phyloP scores from a whole-genome alignment of 2,113 vertebrate genomes.

The Colossoma macropomum region DNA sequence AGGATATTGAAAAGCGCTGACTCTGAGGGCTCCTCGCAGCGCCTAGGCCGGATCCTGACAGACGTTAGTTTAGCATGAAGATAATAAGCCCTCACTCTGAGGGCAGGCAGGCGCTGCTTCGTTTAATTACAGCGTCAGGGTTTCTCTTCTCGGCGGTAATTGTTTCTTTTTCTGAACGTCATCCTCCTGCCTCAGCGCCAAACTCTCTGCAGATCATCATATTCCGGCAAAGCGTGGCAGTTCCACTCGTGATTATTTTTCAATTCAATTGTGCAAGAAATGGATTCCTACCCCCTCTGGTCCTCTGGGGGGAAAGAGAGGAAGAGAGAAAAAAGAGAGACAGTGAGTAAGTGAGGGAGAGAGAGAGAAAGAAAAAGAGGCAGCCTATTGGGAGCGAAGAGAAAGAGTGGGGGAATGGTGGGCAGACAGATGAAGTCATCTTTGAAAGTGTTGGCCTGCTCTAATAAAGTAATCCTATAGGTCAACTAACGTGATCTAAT shows the following conservation, averaged over 20 bases:
- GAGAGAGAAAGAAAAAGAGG: not conserved
- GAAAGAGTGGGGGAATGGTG: not conserved
- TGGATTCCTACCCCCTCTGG: constrained; percentile 36
- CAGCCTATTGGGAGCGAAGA: constrained; percentile 10
- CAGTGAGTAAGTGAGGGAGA: constrained; percentile 2
- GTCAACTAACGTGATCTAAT: constrained; percentile 55
- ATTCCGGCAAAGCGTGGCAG: constrained; percentile 45
- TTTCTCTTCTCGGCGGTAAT: constrained; percentile 44
- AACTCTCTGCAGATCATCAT: constrained; percentile 52
- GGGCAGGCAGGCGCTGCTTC: constrained; percentile 41
- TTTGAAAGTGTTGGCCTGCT: constrained; percentile 45
- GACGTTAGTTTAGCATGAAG: constrained; percentile 43
- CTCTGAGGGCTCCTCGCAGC: not conserved
- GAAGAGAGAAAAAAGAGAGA: not conserved
- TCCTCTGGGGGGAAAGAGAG: not conserved
- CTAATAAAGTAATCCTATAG: constrained; percentile 57
- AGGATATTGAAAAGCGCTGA: constrained; percentile 22
- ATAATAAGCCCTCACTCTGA: constrained; percentile 44
- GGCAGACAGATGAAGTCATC: constrained; percentile 51
- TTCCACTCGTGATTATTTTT: constrained; percentile 50
- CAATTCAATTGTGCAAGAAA: constrained; percentile 55
- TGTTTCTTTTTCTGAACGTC: constrained; percentile 47
- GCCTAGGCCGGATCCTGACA: constrained; percentile 18
- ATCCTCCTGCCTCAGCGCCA: constrained; percentile 19
- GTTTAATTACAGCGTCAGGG: constrained; percentile 57